Evolutionary conservation across 1,140 invertebrate genomes (phyloP).

Genomic region (Gonatopus flavifemur): DNA sequence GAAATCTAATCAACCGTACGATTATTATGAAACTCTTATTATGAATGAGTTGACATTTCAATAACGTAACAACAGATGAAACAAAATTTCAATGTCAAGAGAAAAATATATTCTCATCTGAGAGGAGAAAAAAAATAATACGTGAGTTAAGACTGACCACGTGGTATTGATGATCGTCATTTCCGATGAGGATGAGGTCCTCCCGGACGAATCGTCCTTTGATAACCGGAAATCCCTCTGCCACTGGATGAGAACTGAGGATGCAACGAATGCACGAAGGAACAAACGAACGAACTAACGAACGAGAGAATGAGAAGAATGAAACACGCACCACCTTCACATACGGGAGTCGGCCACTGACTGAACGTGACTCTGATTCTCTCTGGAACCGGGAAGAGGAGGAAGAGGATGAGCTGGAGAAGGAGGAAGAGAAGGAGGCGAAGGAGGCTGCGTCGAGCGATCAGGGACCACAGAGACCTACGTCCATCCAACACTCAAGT

Average conservation of each 20-base stretch:
- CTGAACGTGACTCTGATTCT: constrained; percentile 46
- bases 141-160: constrained; percentile 47
- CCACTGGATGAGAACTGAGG: constrained; percentile 17
- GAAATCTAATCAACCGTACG: too few species aligned
- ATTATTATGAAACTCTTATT: too few species aligned
- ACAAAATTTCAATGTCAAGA: too few species aligned
- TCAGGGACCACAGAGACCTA: constrained; percentile 44
- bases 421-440: too few species aligned
- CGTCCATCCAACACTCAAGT: constrained; percentile 37
- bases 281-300: too few species aligned
- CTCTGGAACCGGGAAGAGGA: constrained; percentile 41
- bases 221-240: constrained; percentile 17
- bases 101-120: too few species aligned
- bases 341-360: constrained; percentile 54
- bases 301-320: constrained; percentile 20
- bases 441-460: constrained; percentile 41
- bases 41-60: too few species aligned
- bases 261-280: too few species aligned
- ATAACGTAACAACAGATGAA: too few species aligned
- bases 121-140: background rate
- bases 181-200: constrained; percentile 29
- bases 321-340: constrained; percentile 46
- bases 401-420: too few species aligned
- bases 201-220: constrained; percentile 16
- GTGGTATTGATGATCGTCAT: constrained; percentile 46